Base-by-base conservation (phyloP, 2,113 vertebrate genomes). In the Plectropomus leopardus region DNA sequence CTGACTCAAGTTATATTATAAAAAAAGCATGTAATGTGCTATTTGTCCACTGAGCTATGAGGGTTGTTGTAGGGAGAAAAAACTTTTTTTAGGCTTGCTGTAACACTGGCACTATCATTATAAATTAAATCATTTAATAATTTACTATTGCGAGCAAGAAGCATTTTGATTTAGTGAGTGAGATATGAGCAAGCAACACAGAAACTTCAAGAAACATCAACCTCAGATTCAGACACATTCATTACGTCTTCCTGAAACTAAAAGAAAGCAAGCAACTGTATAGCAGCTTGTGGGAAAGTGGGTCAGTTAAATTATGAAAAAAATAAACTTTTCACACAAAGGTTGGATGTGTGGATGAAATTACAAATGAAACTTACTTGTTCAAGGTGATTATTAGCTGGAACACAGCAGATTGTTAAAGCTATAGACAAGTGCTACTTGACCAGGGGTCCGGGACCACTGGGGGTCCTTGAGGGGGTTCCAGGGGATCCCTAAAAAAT, bases 71-170 rank as follows among this genome's bases (percentile, higher is more conserved):
- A 64, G 13, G 19, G 57, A 14, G 45, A 55, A 36, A n/a, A n/a
- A n/a, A n/a, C n/a, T 65, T 8, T 10, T 26, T 19, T 53, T 5
- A 15, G 7, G 42, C 30, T 47, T 48, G 11, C 8, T n/a, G 17
- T n/a, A 50, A 72, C 8, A 23, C 30, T 40, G 58, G 34, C 16
- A 5, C 9, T 28, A 23, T 40, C 3, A 58, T 36, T 36, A 69
- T 78, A 5, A 60, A 54, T 42, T 53, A 28, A 60, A 61, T 44
- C 9, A 2, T 61, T 28, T 44, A 61, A 63, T 34, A 24, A 45
- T 54, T n/a, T 26, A 61, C 16, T 24, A 40, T 32, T 30, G 4
- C 26, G 26, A 23, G 24, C 13, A 54, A 45, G 26, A 19, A 40
- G n/a, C 6, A 58, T 10, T 17, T 48, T 13, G 17, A 50, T 42